phyloP scores from a whole-genome alignment of 2,113 vertebrate species.

The Myxocyprinus asiaticus region DNA sequence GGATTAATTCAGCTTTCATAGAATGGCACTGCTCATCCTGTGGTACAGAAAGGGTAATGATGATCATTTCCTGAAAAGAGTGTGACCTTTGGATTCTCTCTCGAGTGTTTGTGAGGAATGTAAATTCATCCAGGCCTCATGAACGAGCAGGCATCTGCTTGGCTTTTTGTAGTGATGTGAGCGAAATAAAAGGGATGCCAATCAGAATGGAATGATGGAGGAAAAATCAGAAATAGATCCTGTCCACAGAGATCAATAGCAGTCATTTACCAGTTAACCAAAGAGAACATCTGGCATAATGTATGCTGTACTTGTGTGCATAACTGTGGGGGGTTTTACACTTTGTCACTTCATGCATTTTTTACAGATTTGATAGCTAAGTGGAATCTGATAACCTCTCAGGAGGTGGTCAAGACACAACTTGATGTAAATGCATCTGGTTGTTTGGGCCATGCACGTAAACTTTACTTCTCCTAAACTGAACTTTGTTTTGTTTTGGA shows the following conservation, averaged over 20 bases:
- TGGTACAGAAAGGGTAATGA: conserved; percentile 49
- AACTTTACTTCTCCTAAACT: too few species aligned
- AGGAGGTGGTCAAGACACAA: too few species aligned
- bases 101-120: conserved; percentile 31
- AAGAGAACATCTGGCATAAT: background rate
- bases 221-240: conserved; percentile 41
- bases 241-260: conserved; percentile 25
- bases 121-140: conserved; percentile 44
- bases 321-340: background rate
- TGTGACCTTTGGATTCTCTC: conserved; percentile 54
- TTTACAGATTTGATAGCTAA: too few species aligned
- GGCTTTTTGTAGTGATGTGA: conserved; percentile 31
- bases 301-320: background rate
- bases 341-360: too few species aligned
- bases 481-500: too few species aligned
- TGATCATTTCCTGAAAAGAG: conserved; percentile 49
- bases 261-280: conserved; percentile 4
- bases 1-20: conserved; percentile 38
- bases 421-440: too few species aligned
- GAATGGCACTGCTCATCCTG: conserved; percentile 45
- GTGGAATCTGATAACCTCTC: too few species aligned
- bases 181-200: conserved; percentile 37
- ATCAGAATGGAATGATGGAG: conserved; percentile 37
- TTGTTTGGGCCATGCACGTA: too few species aligned
- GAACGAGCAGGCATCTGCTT: conserved; percentile 38